Conservation (phyloP, 1,140 invertebrate species). For the Trichomalopsis sarcophagae region DNA sequence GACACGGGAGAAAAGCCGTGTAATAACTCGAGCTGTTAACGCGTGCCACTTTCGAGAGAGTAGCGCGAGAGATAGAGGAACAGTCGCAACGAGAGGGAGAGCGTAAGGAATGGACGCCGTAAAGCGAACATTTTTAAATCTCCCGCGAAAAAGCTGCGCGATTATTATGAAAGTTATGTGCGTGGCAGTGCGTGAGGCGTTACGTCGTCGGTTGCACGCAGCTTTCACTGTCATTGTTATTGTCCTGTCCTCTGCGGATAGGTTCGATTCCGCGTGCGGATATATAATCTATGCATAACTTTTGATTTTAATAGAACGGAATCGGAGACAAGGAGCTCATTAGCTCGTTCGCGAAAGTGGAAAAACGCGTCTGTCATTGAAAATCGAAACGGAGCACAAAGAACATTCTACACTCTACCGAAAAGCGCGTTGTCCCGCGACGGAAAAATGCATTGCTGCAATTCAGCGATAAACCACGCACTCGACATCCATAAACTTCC, state of each 20-base stretch:
- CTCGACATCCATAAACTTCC: neutral
- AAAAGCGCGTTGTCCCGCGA: neutral
- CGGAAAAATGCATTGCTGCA: neutral
- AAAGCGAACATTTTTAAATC: slow-evolving; percentile 26
- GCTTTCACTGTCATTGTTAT: slow-evolving; percentile 26
- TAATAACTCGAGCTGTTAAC: slow-evolving; percentile 23
- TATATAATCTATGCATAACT: neutral
- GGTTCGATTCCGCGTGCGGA: neutral
- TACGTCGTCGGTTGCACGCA: neutral
- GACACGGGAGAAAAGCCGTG: slow-evolving; percentile 5
- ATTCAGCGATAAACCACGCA: neutral
- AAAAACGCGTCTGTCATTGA: neutral
- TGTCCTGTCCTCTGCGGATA: neutral
- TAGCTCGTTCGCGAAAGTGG: neutral
- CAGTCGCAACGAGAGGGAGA: neutral
- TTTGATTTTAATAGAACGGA: neutral
- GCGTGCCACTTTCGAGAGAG: neutral
- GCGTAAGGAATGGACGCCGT: neutral
- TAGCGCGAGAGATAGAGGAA: neutral
- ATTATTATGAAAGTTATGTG: neutral
- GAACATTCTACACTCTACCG: neutral
- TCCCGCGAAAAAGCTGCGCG: neutral
- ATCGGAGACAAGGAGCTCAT: neutral
- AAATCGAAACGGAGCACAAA: neutral
- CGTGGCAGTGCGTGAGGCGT: neutral